Evolutionary conservation across 2,797 vertebrate species (phyloP), one percentile per base, ranked within the genome.

Genomic region (Orestias chungarensis): DNA sequence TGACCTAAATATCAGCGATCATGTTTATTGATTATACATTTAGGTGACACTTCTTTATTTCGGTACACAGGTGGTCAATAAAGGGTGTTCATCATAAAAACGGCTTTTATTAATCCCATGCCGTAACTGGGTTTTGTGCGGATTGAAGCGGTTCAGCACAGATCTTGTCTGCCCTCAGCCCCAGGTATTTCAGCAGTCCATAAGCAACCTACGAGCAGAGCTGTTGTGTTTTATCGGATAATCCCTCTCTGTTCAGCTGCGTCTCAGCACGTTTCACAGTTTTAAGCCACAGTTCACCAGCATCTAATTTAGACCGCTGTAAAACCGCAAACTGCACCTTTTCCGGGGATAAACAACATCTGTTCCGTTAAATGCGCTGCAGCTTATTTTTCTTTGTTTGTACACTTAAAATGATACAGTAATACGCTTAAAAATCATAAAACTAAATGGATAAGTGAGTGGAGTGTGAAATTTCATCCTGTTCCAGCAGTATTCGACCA

Each of bases 1-100:
- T 64, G 80, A 71, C 49, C 74, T 62, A 81, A 75, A 85, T 82
- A 77, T 81, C 70, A 82, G 85, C 62, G 15, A 54, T 69, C 52
- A 25, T 50, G 70, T 79, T 77, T 77, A 78, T 81, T 52, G 78
- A 85, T 76, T 54, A 31, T 46, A 33, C 55, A 71, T 68, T 73
- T 65, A 52, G 72, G 69, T 62, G 78, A 71, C 46, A 23, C 25
- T 42, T n/a, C 69, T 81, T 52, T 49, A 66, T 78, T 74, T 50
- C 46, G 27, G 52, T 23, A 4, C 2, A 55, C 73, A 61, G 31
- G 54, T 69, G 68, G 52, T 86, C 81, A 71, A 68, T 88, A 74
- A 79, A 81, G 79, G 73, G 47, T 49, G 61, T 25, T 67, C 27
- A 23, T 62, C 68, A 55, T 20, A n/a, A 61, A 65, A 35, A 17